Evolutionary conservation across 2,888 invertebrate species (phyloP), one percentile per base, ranked within the genome.

Genomic region (Pristionchus exspectatus): DNA sequence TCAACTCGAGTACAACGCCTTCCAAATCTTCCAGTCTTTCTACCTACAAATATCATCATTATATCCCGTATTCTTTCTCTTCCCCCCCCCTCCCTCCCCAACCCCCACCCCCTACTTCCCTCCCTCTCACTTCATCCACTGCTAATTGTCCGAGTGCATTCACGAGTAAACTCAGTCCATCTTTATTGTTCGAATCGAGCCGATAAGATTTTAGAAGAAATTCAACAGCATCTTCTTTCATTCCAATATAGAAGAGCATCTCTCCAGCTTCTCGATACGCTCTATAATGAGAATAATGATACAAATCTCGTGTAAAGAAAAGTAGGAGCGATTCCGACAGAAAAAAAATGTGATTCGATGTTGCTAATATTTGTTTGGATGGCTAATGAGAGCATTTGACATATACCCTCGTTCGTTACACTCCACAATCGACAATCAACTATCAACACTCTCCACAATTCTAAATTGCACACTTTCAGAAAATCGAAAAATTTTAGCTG

Each of bases 1-100:
- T 66, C 66, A 86, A 38, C 24, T 86, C 38, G 1, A 44, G 21
- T 44, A 66, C 86, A 0, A 86, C 21, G 1, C 33, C 38, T 66
- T 86, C 86, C 44, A 86, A 27, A 16, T 86, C 86, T 21, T 38
- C 33, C 2, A 86, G n/a, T 63, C 86, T 33, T 14, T 86, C 86
- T 24, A n/a, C 44, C 86, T 86, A 38, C 16, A 33, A 66, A 30
- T 24, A 81, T 38, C 30, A 72, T n/a, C 9, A 72, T 27, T 72
- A 33, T 27, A 18, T 24, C 38, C 38, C 38, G 38, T 38, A 38
- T 38, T 38, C 38, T 38, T 38, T 38, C 3, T 38, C 66, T 27
- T 24, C 24, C 12, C 27, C 66, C 27, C 18, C 66, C 18, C 12
- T 24, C 7, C 27, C 27, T 27, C 27, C 27, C 5, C n/a, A n/a